Evolutionary conservation across 1,140 invertebrate genomes (phyloP), one percentile per base, ranked within the genome.

Genomic region (Meloidogyne floridensis): DNA sequence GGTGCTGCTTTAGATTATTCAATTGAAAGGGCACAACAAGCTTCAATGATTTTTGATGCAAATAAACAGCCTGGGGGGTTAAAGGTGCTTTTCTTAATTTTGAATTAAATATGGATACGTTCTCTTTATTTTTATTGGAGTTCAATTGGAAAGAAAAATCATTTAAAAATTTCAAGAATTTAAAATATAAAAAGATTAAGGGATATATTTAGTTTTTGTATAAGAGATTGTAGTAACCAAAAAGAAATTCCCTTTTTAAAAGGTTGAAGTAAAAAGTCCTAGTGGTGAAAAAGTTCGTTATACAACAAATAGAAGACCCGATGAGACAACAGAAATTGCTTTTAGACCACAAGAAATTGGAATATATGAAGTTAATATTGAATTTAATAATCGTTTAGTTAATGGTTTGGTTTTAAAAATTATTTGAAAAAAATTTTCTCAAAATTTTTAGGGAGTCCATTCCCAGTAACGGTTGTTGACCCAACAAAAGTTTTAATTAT

Each of bases 381-480:
- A 93, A 15, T 95, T 94, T 92, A 94, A 94, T 85, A 93, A 93
- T 43, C 92, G 92, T 81, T 91, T 93, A 81, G 80, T 93, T 80
- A 90, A 91, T 85, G 92, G 92, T 92, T 85, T 88, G 88, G 65
- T 18, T n/a, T 65, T n/a, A 32, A 32, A 32, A 32, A 32, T 32
- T 32, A 43, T 15, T 20, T 81, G 5, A 54, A 73, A n/a, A 7
- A 13, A 51, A 47, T 76, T 32, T 32, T 32, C 32, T 32, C 18
- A 32, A 42, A 72, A 15, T 43, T 81, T 87, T 3, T 81, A 91
- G 94, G 93, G 53, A 94, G 93, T 80, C 94, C 94, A 0, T 94
- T 93, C 91, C 93, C 93, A 87, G 93, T 94, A 1, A 92, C 92
- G 82, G 93, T 95, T 54, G 92, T 94, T 20, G 93, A 94, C 88